Percentiles rank a stretch among this genome's conserved stretches.
Conservation (phyloP, 2,113 vertebrate species). For the Dascyllus trimaculatus region DNA sequence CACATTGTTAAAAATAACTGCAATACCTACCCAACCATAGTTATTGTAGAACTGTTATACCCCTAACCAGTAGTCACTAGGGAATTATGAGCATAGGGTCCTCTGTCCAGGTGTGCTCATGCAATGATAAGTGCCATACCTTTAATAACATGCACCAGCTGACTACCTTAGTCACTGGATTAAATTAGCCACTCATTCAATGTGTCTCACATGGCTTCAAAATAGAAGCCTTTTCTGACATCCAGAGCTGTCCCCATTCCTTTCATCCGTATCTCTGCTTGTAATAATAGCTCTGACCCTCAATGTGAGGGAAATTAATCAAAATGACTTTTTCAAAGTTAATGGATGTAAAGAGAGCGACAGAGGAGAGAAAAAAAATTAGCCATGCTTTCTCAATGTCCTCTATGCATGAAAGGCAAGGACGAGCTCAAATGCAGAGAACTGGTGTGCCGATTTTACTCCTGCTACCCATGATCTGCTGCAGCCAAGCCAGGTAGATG, state of each 20-base stretch:
- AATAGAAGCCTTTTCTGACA: constrained; percentile 57
- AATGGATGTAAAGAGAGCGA: constrained; percentile 73
- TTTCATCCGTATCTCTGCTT: constrained; percentile 55
- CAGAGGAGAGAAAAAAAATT: constrained; percentile 1
- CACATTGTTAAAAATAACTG: too few species aligned
- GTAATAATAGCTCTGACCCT: constrained; percentile 79
- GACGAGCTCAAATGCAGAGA: constrained; percentile 48
- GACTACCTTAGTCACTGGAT: constrained; percentile 27
- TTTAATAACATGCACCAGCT: constrained; percentile 33
- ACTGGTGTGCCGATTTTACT: constrained; percentile 29
- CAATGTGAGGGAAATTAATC: constrained; percentile 69
- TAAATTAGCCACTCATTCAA: constrained; percentile 54
- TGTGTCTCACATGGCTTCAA: constrained; percentile 28
- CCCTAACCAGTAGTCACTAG: not conserved
- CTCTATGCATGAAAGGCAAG: constrained; percentile 69
- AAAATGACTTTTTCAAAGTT: constrained; percentile 72
- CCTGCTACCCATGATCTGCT: constrained; percentile 36
- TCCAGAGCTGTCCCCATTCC: constrained; percentile 62
- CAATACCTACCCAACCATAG: too few species aligned
- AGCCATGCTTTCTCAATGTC: constrained; percentile 62
- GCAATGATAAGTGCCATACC: constrained; percentile 23
- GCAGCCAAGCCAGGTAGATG: constrained; percentile 50
- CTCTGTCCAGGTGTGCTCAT: constrained; percentile 14
- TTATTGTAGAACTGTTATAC: too few species aligned
- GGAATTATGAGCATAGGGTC: not conserved